These are phyloP conservation scores for Lagodon rhomboides DNA, from an alignment of 2,797 vertebrate genomes.

Conservation along the genomic window DNA sequence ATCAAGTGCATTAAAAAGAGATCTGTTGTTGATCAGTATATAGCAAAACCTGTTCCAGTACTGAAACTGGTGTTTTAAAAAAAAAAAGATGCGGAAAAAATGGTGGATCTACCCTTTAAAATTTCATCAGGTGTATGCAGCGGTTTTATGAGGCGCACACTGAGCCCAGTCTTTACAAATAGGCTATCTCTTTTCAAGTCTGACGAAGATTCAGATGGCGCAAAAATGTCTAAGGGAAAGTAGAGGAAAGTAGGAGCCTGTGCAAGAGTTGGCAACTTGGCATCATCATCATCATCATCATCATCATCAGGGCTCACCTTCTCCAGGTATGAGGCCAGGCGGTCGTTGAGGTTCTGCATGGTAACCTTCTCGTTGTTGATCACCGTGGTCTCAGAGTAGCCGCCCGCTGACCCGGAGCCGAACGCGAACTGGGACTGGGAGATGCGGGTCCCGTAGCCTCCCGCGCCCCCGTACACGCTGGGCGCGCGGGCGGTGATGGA, in stretches of 20 bases:
- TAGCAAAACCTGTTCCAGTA: neutral
- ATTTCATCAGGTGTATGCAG: neutral
- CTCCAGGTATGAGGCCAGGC: constrained; percentile 78
- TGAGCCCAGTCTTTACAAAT: neutral
- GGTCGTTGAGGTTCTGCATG: constrained; percentile 85
- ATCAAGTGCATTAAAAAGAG: neutral
- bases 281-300: constrained; percentile 1
- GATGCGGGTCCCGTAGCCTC: constrained; percentile 55
- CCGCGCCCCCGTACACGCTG: constrained; percentile 67
- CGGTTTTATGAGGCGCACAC: neutral
- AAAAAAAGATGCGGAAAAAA: no score
- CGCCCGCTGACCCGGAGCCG: rapidly evolving
- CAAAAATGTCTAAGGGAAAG: no score
- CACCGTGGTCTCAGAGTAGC: neutral
- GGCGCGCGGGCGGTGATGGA: neutral
- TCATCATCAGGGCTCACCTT: constrained; percentile 63
- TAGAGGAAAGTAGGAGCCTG: neutral
- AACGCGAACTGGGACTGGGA: constrained; percentile 42
- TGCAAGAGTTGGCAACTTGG: neutral
- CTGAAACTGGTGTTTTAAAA: neutral
- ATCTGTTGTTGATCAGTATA: no score
- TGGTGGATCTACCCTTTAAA: neutral
- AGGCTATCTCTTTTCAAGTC: neutral
- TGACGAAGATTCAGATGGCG: neutral
- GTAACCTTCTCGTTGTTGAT: constrained; percentile 66